Percentiles rank a stretch among this genome's conserved stretches.
phyloP scores from a whole-genome alignment of 1,140 invertebrate genomes.

The Streblospio benedicti region DNA sequence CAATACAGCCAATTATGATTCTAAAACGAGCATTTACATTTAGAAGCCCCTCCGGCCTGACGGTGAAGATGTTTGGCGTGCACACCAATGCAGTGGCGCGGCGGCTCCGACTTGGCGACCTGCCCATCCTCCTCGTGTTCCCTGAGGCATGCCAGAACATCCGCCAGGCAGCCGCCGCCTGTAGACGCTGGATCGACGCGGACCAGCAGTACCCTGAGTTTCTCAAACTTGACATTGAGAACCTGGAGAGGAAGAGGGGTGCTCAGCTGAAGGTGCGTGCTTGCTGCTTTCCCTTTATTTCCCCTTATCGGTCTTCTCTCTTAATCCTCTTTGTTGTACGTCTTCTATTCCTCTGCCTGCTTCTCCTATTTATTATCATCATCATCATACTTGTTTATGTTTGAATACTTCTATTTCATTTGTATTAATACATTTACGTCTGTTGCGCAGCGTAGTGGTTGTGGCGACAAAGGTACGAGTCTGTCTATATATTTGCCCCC shows the following conservation, averaged over 20 bases:
- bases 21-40: constrained; percentile 20
- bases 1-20: too few species aligned
- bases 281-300: too few species aligned
- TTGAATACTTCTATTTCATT: too few species aligned
- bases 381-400: too few species aligned
- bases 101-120: constrained; percentile 18
- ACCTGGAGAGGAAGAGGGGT: constrained; percentile 24
- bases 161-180: constrained; percentile 23
- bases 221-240: constrained; percentile 25
- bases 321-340: too few species aligned
- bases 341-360: too few species aligned
- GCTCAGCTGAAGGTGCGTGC: constrained; percentile 10
- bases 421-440: too few species aligned
- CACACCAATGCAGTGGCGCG: constrained; percentile 23
- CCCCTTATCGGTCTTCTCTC: too few species aligned
- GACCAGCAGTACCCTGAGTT: constrained; percentile 27
- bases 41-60: constrained; percentile 10
- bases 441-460: too few species aligned
- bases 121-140: constrained; percentile 27
- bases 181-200: constrained; percentile 27
- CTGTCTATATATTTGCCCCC: too few species aligned
- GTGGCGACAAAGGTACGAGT: too few species aligned
- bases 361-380: too few species aligned
- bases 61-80: constrained; percentile 17
- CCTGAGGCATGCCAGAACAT: constrained; percentile 29